Base-by-base conservation (phyloP, 92 coral and sea anemone species). In the Muricea muricata region DNA sequence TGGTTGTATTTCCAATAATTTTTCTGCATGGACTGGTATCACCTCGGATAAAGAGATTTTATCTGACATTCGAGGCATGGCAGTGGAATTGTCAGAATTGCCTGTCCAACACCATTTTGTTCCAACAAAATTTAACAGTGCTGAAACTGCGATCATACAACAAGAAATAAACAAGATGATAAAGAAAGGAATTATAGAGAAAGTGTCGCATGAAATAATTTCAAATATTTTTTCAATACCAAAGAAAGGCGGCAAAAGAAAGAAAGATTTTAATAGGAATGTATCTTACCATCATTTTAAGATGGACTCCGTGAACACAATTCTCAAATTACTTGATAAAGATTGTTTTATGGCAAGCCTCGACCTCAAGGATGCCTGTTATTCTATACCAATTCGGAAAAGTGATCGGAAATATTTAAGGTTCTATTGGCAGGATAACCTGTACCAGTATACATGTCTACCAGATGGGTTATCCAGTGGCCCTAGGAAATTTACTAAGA, bases 281-380 rank as follows among this genome's bases (percentile, higher is more conserved):
- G 67, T 76, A 4, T 6, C 81, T 8, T 60, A 84, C 26, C 20
- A 41, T 24, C 78, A 85, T 66, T 85, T 85, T 39, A 85, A 85
- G 39, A 85, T 32, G 83, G 88, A 85, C 32, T 75, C 88, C 41
- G 25, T 85, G 7, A 66, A 31, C 35, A 75, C 88, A 15, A 77
- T 77, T 29, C 31, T 46, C 75, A 75, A 85, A 50, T 48, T 85
- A 26, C 28, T 85, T 0, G 30, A 70, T 34, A 42, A 46, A 40
- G 55, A 85, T 75, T 85, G 89, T 77, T 65, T 84, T 39, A 85
- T 85, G 84, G 89, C 31, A 65, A 25, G 30, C 11, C 52, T 76
- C 1, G 67, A 76, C 18, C 1, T 76, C 81, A 76, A 76, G 24
- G 81, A 76, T 55, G 81, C 81, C 23, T 76, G 55, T 76, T 76